Evolutionary conservation across 2,113 vertebrate species (phyloP).

Genomic region (Podiceps cristatus): DNA sequence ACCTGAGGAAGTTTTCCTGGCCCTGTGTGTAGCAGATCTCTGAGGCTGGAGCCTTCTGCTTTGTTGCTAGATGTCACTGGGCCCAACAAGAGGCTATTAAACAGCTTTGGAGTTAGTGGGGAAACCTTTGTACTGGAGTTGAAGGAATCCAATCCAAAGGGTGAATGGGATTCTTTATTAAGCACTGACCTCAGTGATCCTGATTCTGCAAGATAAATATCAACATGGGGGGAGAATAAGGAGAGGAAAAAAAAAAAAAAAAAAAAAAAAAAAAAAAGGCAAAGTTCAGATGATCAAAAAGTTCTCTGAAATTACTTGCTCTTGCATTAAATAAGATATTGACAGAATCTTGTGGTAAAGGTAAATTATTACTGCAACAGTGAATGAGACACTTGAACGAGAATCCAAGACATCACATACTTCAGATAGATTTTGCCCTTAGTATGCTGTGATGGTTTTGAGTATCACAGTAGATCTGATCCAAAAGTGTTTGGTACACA

Average conservation of each 20-base stretch:
- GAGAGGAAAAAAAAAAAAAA: too few species aligned
- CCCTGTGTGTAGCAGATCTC: slow-evolving; percentile 95
- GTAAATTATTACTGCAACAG: background rate
- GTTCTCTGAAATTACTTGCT: background rate
- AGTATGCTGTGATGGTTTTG: background rate
- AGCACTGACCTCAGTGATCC: slow-evolving; percentile 92
- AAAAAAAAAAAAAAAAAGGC: background rate
- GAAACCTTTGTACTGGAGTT: slow-evolving; percentile 89
- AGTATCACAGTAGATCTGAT: background rate
- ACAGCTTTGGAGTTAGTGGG: slow-evolving; percentile 91
- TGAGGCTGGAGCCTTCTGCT: slow-evolving; percentile 94
- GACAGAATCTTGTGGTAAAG: background rate
- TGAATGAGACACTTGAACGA: background rate
- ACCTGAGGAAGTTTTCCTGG: slow-evolving; percentile 94
- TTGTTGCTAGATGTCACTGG: slow-evolving; percentile 91
- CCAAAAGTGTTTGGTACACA: background rate
- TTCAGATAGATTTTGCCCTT: background rate
- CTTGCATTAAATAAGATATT: background rate
- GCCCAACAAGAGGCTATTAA: slow-evolving; percentile 94
- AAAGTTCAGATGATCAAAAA: background rate
- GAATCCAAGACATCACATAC: background rate
- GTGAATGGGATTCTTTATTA: slow-evolving; percentile 89
- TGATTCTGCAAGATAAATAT: slow-evolving; percentile 80
- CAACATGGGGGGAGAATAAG: background rate
- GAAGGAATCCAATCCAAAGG: slow-evolving; percentile 93